Evolutionary conservation across 2,113 vertebrate genomes (phyloP).

Genomic region (Accipiter cooperii): DNA sequence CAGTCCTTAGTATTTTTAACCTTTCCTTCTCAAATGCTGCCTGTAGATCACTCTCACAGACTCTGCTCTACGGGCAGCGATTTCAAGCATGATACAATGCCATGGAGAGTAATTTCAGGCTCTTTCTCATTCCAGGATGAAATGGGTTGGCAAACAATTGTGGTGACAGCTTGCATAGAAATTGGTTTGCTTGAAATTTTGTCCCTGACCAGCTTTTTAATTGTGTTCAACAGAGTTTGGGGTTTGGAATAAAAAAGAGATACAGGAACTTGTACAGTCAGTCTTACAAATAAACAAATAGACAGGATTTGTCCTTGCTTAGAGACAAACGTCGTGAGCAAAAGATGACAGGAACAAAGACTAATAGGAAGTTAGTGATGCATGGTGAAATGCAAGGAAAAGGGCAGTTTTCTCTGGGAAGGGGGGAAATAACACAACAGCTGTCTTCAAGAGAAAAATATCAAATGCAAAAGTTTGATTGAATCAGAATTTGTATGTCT

Average conservation of each 20-base stretch:
- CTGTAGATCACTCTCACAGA: background rate
- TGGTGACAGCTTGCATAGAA: constrained; percentile 17
- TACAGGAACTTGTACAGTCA: background rate
- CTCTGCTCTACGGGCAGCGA: background rate
- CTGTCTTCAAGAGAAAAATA: background rate
- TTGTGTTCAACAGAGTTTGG: background rate
- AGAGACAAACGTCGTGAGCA: background rate
- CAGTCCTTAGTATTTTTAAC: background rate
- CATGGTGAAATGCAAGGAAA: background rate
- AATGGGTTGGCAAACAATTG: constrained; percentile 31
- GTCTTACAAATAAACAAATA: background rate
- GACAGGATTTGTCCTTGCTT: background rate
- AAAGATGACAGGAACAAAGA: background rate
- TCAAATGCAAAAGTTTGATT: background rate
- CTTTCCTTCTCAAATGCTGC: background rate
- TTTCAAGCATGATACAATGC: background rate
- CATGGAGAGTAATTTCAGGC: background rate
- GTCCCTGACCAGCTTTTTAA: constrained; percentile 16
- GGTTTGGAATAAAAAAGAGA: background rate
- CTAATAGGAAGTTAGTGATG: background rate
- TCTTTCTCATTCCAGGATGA: constrained; percentile 15
- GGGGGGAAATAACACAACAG: background rate
- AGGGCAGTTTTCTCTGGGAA: background rate
- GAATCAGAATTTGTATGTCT: background rate
- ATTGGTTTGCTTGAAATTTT: constrained; percentile 24